These are phyloP conservation scores for Epizoanthus illoricatus DNA, from an alignment of 92 coral and sea anemone genomes.

Conservation along the genomic window DNA sequence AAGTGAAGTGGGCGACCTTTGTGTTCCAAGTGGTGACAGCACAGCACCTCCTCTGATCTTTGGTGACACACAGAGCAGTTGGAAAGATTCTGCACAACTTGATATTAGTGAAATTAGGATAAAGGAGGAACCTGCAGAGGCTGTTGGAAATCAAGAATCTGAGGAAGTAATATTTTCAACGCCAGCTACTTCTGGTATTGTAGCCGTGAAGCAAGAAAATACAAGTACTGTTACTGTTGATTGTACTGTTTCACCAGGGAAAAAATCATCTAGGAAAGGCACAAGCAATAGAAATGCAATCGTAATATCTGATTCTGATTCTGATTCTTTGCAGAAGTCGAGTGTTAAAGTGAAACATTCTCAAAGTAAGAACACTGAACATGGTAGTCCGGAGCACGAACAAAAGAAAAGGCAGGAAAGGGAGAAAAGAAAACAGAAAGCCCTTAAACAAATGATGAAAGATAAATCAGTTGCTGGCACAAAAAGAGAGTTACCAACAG, in stretches of 20 bases:
- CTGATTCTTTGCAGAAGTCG: neutral
- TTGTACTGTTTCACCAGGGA: conserved; percentile 11
- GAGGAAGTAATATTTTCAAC: neutral
- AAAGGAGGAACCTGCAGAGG: neutral
- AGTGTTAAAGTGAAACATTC: conserved; percentile 7
- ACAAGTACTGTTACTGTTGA: neutral
- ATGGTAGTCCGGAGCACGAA: neutral
- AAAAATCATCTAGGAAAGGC: conserved; percentile 5
- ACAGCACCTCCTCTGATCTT: neutral
- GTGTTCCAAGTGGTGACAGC: too few species aligned
- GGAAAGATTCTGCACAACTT: neutral
- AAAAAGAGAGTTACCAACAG: neutral
- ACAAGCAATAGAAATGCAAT: conserved; percentile 15
- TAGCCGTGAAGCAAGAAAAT: neutral
- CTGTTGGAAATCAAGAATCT: conserved; percentile 1
- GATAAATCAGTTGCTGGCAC: neutral
- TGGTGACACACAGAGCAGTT: neutral
- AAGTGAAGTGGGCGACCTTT: too few species aligned
- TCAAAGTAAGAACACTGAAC: neutral
- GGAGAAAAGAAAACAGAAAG: conserved; percentile 1
- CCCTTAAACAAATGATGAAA: neutral
- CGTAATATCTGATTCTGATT: conserved; percentile 24
- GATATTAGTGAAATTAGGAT: neutral
- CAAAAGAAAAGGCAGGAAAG: neutral
- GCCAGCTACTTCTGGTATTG: neutral